phyloP scores from a whole-genome alignment of 2,113 vertebrate species.

The Lophius piscatorius region DNA sequence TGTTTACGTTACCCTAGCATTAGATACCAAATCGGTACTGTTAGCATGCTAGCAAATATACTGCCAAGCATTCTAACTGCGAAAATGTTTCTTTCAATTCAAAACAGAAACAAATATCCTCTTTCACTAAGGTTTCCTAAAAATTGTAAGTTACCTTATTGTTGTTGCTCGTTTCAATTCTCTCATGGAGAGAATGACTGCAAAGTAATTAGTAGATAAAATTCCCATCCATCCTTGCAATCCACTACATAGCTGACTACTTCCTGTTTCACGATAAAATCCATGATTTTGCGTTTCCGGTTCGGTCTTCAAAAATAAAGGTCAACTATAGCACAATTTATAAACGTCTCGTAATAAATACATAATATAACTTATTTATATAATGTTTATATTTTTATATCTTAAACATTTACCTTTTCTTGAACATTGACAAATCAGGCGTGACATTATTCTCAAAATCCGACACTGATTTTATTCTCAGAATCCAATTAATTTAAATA shows the following conservation, averaged over 20 bases:
- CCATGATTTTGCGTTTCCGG: neutral
- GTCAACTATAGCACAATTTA: neutral
- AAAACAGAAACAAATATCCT: fast-evolving
- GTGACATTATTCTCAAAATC: no score
- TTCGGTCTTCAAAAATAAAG: slow-evolving; percentile 53
- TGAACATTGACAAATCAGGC: no score
- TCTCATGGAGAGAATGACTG: slow-evolving; percentile 24
- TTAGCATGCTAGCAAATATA: neutral
- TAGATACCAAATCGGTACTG: no score
- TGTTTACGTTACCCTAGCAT: no score
- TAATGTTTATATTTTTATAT: no score
- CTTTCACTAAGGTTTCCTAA: fast-evolving
- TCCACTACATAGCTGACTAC: no score
- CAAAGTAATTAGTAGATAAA: slow-evolving; percentile 9
- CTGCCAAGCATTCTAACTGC: neutral
- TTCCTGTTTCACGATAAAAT: slow-evolving; percentile 43
- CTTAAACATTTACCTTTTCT: no score
- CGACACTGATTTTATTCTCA: no score
- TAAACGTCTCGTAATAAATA: neutral
- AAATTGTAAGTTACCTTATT: slow-evolving; percentile 40
- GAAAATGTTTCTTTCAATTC: neutral
- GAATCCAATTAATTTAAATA: no score
- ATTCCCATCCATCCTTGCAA: neutral
- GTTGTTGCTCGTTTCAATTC: slow-evolving; percentile 14
- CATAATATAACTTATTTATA: no score